A percentile compares a stretch with the other conserved stretches of the same genome.
Conservation (phyloP, 2,888 invertebrate species). For the Hesperia comma region DNA sequence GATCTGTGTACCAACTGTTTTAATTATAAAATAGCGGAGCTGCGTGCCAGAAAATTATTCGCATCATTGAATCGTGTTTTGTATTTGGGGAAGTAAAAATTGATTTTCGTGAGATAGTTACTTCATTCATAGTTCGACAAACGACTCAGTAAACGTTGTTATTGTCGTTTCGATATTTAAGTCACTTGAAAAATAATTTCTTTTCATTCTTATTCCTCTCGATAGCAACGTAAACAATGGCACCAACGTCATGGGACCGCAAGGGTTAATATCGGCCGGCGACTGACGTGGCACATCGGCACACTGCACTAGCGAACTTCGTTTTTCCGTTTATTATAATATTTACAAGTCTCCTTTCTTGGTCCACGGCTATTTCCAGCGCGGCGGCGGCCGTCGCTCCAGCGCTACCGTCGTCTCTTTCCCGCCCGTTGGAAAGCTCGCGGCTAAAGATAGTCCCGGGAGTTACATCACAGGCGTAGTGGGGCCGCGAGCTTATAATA, state of each 20-base stretch:
- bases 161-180: background rate
- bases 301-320: constrained; percentile 80
- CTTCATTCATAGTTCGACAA: constrained; percentile 47
- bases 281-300: constrained; percentile 74
- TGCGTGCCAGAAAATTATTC: constrained; percentile 17
- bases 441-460: constrained; percentile 76
- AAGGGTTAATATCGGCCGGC: constrained; percentile 61
- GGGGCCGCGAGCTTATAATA: constrained; percentile 82
- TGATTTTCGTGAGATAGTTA: background rate
- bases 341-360: constrained; percentile 85
- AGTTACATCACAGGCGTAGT: constrained; percentile 80
- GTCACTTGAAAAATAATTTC: too few relatives aligned
- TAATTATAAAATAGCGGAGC: constrained; percentile 15
- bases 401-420: constrained; percentile 65
- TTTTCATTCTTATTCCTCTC: background rate
- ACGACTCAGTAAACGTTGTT: constrained; percentile 42
- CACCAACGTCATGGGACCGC: constrained; percentile 40
- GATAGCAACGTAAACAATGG: constrained; percentile 41
- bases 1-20: background rate
- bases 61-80: constrained; percentile 10
- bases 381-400: constrained; percentile 66
- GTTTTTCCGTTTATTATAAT: constrained; percentile 82
- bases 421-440: constrained; percentile 59
- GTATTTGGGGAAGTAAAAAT: background rate
- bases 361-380: constrained; percentile 85